Conservation (phyloP, 2,797 vertebrate genomes). For the Galaxias olidus region DNA sequence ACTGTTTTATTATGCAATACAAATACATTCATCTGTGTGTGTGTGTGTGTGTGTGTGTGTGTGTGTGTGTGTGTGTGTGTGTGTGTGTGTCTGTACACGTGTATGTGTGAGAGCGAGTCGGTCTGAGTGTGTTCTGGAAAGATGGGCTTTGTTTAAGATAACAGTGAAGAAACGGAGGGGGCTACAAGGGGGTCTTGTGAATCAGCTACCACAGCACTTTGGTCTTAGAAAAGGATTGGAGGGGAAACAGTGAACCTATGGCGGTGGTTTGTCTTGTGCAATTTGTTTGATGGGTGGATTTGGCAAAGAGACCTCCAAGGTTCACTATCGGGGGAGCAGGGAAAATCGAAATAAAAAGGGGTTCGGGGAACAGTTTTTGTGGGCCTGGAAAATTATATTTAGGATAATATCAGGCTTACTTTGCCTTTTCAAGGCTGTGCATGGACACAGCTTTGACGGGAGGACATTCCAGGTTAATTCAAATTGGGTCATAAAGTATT, state of each 20-base stretch:
- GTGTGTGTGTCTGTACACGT: not conserved
- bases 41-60: not conserved
- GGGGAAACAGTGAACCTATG: slow-evolving; percentile 63
- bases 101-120: not conserved
- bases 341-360: too few species aligned
- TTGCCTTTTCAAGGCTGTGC: too few species aligned
- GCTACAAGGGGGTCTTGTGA: slow-evolving; percentile 1
- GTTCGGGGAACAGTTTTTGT: too few species aligned
- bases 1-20: too few species aligned
- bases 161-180: not conserved
- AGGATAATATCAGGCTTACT: too few species aligned
- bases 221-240: slow-evolving; percentile 75
- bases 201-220: slow-evolving; percentile 78
- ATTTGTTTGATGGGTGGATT: slow-evolving; percentile 57
- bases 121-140: not conserved
- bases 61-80: slow-evolving; percentile 4
- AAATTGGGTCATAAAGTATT: too few species aligned
- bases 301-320: slow-evolving; percentile 56
- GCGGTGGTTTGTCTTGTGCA: slow-evolving; percentile 68
- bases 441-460: too few species aligned
- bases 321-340: slow-evolving; percentile 34
- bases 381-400: too few species aligned
- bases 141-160: not conserved
- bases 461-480: too few species aligned
- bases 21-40: not conserved